Conservation (phyloP, 2,888 invertebrate genomes). For the Sisyra nigra region DNA sequence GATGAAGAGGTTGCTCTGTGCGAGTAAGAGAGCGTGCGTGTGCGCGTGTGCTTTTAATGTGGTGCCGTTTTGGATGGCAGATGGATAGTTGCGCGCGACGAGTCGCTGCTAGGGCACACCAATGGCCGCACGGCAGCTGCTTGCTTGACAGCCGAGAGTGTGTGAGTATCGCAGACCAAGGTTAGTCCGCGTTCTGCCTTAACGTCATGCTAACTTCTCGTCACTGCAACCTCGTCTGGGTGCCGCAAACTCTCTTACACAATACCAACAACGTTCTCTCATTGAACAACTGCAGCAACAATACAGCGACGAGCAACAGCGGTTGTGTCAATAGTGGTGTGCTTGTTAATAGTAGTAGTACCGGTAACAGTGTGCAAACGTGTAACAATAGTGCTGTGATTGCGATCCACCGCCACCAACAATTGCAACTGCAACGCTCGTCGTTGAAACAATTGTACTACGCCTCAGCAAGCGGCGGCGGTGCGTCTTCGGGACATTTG, state of each 20-base stretch:
- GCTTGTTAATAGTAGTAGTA: not conserved
- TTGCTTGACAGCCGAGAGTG: conserved; percentile 1
- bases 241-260: conserved; percentile 4
- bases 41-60: not conserved
- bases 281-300: not conserved
- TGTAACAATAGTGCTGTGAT: not conserved
- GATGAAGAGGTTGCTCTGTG: too few species aligned
- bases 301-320: not conserved
- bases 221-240: conserved; percentile 10
- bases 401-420: not conserved
- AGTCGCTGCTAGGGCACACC: not conserved
- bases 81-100: not conserved
- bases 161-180: conserved; percentile 4
- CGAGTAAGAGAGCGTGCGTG: too few species aligned
- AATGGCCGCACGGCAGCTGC: not conserved
- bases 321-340: not conserved
- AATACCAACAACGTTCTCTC: conserved; percentile 1
- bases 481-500: conserved; percentile 4
- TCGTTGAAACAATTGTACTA: conserved; percentile 1
- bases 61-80: not conserved
- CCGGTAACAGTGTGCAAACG: not conserved
- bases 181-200: conserved; percentile 9
- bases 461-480: not conserved
- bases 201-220: conserved; percentile 8
- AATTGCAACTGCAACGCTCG: not conserved